phyloP scores from a whole-genome alignment of 2,888 invertebrate species.

The Dryadula phaetusa region DNA sequence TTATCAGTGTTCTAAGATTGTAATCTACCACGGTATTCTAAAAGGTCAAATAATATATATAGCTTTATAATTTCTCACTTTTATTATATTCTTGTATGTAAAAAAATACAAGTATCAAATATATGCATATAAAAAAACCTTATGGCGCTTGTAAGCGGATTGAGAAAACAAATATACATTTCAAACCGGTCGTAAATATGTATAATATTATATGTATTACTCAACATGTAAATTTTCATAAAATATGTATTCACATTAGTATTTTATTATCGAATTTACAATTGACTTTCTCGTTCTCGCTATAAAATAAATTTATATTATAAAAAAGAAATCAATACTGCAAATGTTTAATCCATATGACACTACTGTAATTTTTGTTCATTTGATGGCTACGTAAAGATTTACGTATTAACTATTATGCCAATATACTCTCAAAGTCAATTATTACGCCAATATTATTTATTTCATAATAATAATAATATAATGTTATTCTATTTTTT shows the following conservation, averaged over 20 bases:
- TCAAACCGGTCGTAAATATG: constrained; percentile 29
- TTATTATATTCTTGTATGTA: not conserved
- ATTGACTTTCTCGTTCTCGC: constrained; percentile 28
- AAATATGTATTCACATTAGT: constrained; percentile 22
- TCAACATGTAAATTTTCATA: constrained; percentile 30
- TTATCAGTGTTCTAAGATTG: not conserved
- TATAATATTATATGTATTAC: constrained; percentile 18
- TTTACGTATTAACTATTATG: too few relatives aligned
- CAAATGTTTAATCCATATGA: too few relatives aligned
- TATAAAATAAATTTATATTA: too few relatives aligned
- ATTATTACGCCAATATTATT: too few relatives aligned
- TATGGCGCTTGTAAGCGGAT: constrained; percentile 6
- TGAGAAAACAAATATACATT: constrained; percentile 19
- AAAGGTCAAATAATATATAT: not conserved
- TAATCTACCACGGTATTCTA: constrained; percentile 1
- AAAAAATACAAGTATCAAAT: not conserved
- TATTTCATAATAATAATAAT: not conserved
- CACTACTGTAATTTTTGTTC: too few relatives aligned
- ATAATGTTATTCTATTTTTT: not conserved
- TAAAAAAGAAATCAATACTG: too few relatives aligned
- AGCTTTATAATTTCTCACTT: not conserved
- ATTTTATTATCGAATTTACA: constrained; percentile 27
- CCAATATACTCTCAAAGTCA: too few relatives aligned
- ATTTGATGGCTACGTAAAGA: too few relatives aligned
- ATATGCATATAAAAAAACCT: not conserved